phyloP scores from a whole-genome alignment of 2,113 vertebrate species.

The Platysternon megacephalum region DNA sequence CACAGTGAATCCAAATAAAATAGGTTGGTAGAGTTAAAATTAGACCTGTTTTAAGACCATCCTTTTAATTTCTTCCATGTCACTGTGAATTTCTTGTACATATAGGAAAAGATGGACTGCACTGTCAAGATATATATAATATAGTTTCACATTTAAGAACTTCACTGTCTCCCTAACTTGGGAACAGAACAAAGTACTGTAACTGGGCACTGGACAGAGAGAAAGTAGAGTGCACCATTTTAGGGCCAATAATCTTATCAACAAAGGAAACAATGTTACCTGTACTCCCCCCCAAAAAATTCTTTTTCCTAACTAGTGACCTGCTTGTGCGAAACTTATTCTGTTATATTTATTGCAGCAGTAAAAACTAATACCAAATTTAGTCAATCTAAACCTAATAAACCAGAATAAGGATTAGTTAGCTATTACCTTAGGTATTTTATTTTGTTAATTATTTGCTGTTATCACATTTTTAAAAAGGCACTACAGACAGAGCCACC shows the following conservation, averaged over 20 bases:
- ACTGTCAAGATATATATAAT: background rate
- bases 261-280: background rate
- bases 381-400: no score
- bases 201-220: background rate
- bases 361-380: no score
- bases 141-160: no score
- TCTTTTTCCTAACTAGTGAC: background rate
- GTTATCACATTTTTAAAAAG: background rate
- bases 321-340: background rate
- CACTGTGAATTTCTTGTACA: no score
- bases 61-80: background rate
- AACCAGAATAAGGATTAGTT: no score
- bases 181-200: background rate
- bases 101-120: background rate
- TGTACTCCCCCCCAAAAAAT: background rate
- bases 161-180: no score
- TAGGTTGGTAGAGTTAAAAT: background rate
- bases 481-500: background rate
- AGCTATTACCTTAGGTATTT: no score
- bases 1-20: background rate
- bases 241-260: background rate
- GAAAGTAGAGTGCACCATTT: background rate
- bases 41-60: background rate
- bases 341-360: background rate
- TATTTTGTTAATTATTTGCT: background rate